Evolutionary conservation across 2,888 invertebrate species (phyloP).

Genomic region (Phyllotreta striolata): DNA sequence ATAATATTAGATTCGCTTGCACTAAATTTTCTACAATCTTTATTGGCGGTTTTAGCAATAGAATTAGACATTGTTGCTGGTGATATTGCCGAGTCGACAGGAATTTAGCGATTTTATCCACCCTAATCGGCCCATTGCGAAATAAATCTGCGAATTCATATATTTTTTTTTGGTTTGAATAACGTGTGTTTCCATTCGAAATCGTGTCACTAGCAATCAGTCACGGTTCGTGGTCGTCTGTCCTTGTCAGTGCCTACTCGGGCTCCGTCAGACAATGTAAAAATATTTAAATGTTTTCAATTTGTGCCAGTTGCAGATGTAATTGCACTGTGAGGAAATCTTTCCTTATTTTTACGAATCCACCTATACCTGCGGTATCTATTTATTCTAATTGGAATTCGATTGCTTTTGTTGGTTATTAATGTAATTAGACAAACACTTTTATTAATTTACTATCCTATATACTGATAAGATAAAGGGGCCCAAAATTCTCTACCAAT

Average conservation of each 20-base stretch:
- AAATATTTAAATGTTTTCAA: conserved; percentile 49
- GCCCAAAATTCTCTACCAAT: too few species aligned
- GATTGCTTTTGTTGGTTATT: conserved; percentile 27
- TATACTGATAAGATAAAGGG: too few species aligned
- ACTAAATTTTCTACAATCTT: too few species aligned
- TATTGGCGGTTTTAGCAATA: too few species aligned
- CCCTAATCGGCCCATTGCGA: conserved; percentile 25
- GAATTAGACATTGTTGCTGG: too few species aligned
- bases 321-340: conserved; percentile 46
- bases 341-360: conserved; percentile 23
- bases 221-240: conserved; percentile 53
- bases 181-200: conserved; percentile 42
- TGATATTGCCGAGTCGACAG: too few species aligned
- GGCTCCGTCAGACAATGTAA: conserved; percentile 43
- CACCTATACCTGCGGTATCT: conserved; percentile 9
- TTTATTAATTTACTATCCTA: conserved; percentile 5
- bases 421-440: conserved; percentile 20
- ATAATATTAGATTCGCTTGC: too few species aligned
- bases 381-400: conserved; percentile 33
- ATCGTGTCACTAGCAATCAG: conserved; percentile 58
- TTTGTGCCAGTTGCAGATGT: conserved; percentile 48
- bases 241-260: conserved; percentile 52
- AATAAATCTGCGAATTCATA: conserved; percentile 16
- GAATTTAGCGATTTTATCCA: conserved; percentile 15
- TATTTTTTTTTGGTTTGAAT: conserved; percentile 18